Evolutionary conservation across 2,888 invertebrate genomes (phyloP), one percentile per base, ranked within the genome.

Genomic region (Neria commutata): DNA sequence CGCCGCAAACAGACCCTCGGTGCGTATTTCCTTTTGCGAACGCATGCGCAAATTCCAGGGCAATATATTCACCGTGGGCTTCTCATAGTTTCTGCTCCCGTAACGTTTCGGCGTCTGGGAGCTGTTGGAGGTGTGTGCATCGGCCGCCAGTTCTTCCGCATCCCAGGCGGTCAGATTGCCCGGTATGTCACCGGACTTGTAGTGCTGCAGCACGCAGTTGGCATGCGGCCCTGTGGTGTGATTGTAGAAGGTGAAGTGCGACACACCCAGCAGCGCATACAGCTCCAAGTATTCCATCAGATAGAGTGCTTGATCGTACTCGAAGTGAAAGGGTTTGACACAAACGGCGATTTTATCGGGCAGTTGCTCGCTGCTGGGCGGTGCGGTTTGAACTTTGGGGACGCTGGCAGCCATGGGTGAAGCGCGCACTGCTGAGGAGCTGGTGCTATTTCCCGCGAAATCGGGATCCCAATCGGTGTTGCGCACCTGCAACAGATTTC

Each of bases 201-300:
- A 93, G 75, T 90, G 86, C 42, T 86, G 84, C 40, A 94, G 83
- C 23, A 93, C 85, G 76, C 95, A 95, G 17, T 87, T 87, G 14
- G 92, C 92, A 52, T 89, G 88, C 0, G 86, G 83, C 19, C 94
- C 94, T 46, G 94, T 84, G 0, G 95, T 94, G 78, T 93, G 91
- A 79, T 95, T 95, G 84, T 95, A 95, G 82, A 95, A 90, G 54
- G 92, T 93, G 81, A 95, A 94, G 79, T 94, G 94, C 52, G 87
- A 88, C 37, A 91, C 92, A 0, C 95, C 95, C 66, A 95, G 83
- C 40, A 95, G 82, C 8, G 88, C 85, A 81, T 95, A 92, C 70
- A 95, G 83, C 81, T 95, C 95, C 71, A 95, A 87, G 85, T 95
- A 95, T 82, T 95, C 95, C 69, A 94, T 83, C 65, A 95, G 84